Conservation (phyloP, 2,888 invertebrate genomes). For the Rhagophthalmus giganteus region DNA sequence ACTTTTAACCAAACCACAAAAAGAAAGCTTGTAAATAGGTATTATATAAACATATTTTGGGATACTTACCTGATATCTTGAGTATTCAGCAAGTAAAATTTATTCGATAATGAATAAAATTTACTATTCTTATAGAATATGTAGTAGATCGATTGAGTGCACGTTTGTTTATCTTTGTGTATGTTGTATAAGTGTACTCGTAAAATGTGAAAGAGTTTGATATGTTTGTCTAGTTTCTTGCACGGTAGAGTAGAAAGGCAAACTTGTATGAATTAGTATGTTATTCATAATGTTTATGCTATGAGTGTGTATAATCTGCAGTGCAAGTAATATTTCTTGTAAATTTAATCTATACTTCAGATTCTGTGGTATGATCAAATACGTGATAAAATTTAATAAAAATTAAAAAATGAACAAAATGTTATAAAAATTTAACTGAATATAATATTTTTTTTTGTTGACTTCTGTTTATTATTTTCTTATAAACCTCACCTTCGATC, state of each 20-base stretch:
- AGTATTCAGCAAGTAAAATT: constrained; percentile 38
- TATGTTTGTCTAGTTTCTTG: constrained; percentile 25
- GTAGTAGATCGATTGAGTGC: constrained; percentile 45
- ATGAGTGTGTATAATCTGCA: constrained; percentile 33
- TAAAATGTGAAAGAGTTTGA: constrained; percentile 19
- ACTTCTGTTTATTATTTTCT: constrained; percentile 1
- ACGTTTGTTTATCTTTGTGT: constrained; percentile 32
- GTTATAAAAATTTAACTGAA: constrained; percentile 26
- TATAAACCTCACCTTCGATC: too few relatives aligned
- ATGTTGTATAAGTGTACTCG: constrained; percentile 32
- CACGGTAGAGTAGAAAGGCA: constrained; percentile 31
- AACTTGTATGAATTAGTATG: constrained; percentile 34
- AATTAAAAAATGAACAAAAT: constrained; percentile 45
- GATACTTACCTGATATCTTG: constrained; percentile 29
- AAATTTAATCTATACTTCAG: constrained; percentile 34
- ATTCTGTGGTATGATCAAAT: constrained; percentile 40
- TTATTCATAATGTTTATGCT: constrained; percentile 37
- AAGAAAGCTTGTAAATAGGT: constrained; percentile 26
- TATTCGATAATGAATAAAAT: constrained; percentile 41
- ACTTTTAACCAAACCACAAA: constrained; percentile 20
- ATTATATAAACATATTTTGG: constrained; percentile 36
- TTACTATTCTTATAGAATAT: constrained; percentile 49
- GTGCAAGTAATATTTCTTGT: constrained; percentile 35
- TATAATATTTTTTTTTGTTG: constrained; percentile 22
- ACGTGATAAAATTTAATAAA: constrained; percentile 41